Percentiles rank a stretch among this genome's conserved stretches.
These are phyloP conservation scores for Pionites leucogaster DNA, from an alignment of 2,113 vertebrate species.

Conservation along the genomic window DNA sequence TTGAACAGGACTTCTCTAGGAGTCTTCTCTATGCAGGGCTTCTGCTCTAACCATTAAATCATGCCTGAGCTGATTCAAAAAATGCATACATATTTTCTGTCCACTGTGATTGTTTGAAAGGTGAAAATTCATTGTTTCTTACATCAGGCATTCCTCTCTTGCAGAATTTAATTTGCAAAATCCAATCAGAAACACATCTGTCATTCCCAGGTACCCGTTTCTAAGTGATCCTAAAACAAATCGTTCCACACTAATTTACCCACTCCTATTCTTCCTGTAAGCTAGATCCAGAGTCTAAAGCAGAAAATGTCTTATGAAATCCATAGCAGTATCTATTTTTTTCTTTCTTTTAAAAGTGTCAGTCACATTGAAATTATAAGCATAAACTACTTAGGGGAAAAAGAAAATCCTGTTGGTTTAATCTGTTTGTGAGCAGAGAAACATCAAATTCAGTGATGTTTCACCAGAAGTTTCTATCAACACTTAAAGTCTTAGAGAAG, in stretches of 20 bases:
- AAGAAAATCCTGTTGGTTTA: accelerated
- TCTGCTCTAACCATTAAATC: background rate
- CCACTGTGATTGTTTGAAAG: background rate
- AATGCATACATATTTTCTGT: background rate
- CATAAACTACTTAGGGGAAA: background rate
- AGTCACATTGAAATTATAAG: background rate
- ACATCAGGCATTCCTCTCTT: background rate
- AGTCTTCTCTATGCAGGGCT: background rate
- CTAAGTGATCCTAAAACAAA: background rate
- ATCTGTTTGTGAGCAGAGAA: background rate
- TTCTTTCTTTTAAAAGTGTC: background rate
- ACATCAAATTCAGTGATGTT: background rate
- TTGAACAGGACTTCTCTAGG: background rate
- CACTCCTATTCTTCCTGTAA: background rate
- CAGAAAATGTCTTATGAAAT: background rate
- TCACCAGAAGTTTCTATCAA: background rate
- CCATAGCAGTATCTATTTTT: background rate
- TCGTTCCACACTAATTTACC: background rate
- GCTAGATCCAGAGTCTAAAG: background rate
- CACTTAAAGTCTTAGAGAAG: background rate
- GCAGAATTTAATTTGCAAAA: background rate
- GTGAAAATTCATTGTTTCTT: background rate
- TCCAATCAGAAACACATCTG: background rate
- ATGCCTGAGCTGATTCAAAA: background rate
- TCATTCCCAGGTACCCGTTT: background rate